Percentiles rank a stretch among this genome's conserved stretches.
phyloP scores from a whole-genome alignment of 2,797 vertebrate species.

The Phaenicophaeus curvirostris region DNA sequence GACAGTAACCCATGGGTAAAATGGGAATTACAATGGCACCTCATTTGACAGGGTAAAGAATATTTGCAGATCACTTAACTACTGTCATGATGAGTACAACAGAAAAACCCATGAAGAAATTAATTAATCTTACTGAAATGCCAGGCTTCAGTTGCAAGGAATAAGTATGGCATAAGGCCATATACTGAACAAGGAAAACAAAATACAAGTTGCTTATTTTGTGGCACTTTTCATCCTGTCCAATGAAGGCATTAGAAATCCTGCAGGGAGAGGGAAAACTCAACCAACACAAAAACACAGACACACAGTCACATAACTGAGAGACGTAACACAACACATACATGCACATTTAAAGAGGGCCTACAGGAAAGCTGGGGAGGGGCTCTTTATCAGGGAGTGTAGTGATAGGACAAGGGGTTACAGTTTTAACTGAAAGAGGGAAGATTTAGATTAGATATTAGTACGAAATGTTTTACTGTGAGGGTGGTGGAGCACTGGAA shows the following conservation, averaged over 20 bases:
- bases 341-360: background rate
- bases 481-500: too few relatives aligned
- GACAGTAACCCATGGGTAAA: background rate
- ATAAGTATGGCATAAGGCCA: slow-evolving; percentile 5
- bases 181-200: slow-evolving; percentile 1
- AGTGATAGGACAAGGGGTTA: too few relatives aligned
- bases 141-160: slow-evolving; percentile 5
- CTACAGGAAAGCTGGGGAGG: too few relatives aligned
- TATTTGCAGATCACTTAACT: slow-evolving; percentile 36
- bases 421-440: too few relatives aligned
- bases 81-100: background rate
- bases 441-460: too few relatives aligned
- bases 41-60: background rate
- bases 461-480: too few relatives aligned
- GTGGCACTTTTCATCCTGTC: background rate
- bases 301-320: background rate
- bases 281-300: background rate
- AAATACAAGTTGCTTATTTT: slow-evolving; percentile 34
- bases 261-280: background rate
- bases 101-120: slow-evolving; percentile 35
- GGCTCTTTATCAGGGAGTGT: too few relatives aligned
- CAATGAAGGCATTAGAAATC: background rate
- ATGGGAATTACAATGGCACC: background rate
- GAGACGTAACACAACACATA: background rate
- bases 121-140: slow-evolving; percentile 33